These are phyloP conservation scores for Leucosticte australis DNA, from an alignment of 2,113 vertebrate genomes.

Conservation along the genomic window DNA sequence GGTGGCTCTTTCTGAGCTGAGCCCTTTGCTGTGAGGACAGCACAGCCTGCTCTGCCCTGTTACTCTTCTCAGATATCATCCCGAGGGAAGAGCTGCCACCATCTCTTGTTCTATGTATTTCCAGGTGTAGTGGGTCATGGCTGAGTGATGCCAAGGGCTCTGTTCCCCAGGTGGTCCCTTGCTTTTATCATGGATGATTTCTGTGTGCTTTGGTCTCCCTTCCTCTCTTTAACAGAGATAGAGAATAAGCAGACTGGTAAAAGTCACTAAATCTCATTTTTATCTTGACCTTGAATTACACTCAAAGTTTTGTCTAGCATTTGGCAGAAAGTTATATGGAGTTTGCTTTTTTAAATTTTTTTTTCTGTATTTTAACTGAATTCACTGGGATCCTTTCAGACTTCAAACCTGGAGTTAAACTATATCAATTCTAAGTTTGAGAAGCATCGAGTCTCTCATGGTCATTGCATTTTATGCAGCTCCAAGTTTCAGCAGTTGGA, in stretches of 20 bases:
- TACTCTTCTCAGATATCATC: accelerated
- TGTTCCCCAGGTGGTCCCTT: background rate
- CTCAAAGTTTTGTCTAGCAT: background rate
- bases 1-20: background rate
- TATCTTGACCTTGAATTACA: background rate
- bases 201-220: background rate
- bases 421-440: background rate
- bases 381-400: background rate
- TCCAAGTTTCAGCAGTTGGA: background rate
- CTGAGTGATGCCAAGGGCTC: background rate
- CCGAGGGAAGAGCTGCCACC: background rate
- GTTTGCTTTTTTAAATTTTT: background rate
- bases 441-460: background rate
- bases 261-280: background rate
- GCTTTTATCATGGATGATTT: background rate
- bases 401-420: background rate
- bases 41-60: background rate
- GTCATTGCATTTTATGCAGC: background rate
- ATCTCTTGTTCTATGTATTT: background rate
- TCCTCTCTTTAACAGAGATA: background rate
- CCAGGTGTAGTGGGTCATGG: background rate
- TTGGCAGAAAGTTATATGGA: background rate
- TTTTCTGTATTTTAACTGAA: background rate
- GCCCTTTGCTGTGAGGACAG: background rate
- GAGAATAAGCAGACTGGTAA: background rate